Evolutionary conservation across 2,113 vertebrate species (phyloP).

Genomic region (Rhadina sibilatrix): DNA sequence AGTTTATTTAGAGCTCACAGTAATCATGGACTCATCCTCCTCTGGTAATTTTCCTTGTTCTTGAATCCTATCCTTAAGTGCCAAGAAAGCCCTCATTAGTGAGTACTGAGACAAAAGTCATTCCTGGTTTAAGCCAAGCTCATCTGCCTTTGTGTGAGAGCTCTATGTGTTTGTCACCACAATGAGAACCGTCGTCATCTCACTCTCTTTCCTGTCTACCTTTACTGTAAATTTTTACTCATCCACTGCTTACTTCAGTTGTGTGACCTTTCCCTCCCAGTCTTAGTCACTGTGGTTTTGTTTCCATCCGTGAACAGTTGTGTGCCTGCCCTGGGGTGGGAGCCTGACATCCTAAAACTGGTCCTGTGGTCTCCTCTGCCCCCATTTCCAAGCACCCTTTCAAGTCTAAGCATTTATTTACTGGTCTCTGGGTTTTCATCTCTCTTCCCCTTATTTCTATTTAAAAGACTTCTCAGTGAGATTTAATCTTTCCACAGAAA

Average conservation of each 20-base stretch:
- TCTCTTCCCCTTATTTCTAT: neutral
- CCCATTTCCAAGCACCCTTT: neutral
- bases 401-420: neutral
- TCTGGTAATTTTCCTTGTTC: neutral
- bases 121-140: neutral
- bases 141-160: neutral
- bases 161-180: rapidly evolving
- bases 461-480: neutral
- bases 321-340: neutral
- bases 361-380: neutral
- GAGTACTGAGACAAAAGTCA: neutral
- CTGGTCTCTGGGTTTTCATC: neutral
- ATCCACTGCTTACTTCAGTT: neutral
- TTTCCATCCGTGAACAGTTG: neutral
- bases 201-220: neutral
- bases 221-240: neutral
- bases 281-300: neutral
- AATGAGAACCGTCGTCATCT: neutral
- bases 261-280: neutral
- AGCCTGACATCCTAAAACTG: neutral
- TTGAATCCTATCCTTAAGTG: neutral
- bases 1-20: neutral
- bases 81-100: neutral
- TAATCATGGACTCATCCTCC: neutral
- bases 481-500: neutral